Percentiles rank a stretch among this genome's conserved stretches.
phyloP scores from a whole-genome alignment of 2,113 vertebrate species.

The Ariopsis seemanni region DNA sequence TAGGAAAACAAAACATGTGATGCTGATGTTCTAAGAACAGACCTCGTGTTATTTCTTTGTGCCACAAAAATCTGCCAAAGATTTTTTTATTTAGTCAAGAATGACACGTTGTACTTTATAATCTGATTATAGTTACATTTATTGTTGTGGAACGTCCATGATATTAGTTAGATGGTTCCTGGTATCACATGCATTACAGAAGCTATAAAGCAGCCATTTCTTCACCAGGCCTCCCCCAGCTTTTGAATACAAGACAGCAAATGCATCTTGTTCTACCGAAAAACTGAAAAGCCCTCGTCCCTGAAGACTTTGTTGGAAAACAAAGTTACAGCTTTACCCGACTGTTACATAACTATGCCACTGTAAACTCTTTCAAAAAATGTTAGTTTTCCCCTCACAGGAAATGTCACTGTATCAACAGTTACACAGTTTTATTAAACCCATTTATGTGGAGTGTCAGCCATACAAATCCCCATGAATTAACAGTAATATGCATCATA shows the following conservation, averaged over 20 bases:
- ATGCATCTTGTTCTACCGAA: not conserved
- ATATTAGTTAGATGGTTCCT: not conserved
- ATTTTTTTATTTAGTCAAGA: not conserved
- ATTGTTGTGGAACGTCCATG: not conserved
- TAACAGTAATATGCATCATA: not conserved
- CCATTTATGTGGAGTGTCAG: not conserved
- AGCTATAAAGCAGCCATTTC: not conserved
- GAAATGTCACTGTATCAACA: not conserved
- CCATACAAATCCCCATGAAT: not conserved
- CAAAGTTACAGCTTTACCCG: not conserved
- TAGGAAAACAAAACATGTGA: not conserved
- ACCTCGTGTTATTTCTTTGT: not conserved
- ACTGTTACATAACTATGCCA: not conserved
- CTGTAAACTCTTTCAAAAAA: not conserved
- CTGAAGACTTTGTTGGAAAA: not conserved
- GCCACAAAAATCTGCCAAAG: not conserved
- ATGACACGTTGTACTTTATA: not conserved
- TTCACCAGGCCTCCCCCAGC: no score
- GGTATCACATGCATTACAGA: not conserved
- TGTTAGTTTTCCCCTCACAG: not conserved
- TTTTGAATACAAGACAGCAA: not conserved
- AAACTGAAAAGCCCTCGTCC: not conserved
- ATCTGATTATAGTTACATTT: not conserved
- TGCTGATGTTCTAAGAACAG: not conserved
- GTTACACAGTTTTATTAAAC: not conserved